Base-by-base conservation (phyloP, 2,888 invertebrate species). In the Ochropleura plecta region DNA sequence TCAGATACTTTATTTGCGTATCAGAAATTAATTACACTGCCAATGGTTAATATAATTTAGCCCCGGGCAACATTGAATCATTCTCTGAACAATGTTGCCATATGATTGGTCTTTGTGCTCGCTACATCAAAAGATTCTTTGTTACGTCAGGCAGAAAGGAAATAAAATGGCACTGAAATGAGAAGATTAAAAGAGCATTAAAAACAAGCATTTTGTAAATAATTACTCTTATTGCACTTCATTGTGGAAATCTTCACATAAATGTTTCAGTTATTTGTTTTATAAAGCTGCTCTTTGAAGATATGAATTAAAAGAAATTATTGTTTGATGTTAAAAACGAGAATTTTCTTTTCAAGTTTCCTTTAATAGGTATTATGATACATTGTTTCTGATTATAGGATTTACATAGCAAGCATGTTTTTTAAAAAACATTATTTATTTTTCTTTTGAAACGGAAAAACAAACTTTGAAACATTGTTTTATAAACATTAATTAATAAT, bases 201-300 rank as follows among this genome's bases (percentile, higher is more conserved):
- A 57, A 42, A 48, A 51, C 51, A 20, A 70, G 14, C 16, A 42
- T 57, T 59, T 60, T 44, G 4, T 53, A n/a, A 20, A 69, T 5
- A 46, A 62, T 12, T n/a, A 8, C 30, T 18, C 18, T n/a, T 44
- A 49, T 40, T 48, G 49, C 42, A 67, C 9, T 67, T 48, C 57
- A 76, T 30, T 63, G 12, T 44, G 16, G 9, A 53, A 53, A 53
- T 76, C 0, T 30, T 51, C 30, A 65, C 53, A 66, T 51, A 55
- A 79, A 80, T 57, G 20, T 44, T 59, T 42, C 44, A 65, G 20
- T 67, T 53, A 40, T 79, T 75, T 65, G 44, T 74, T 79, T 74
- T 55, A 5, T 40, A 12, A 53, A 48, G n/a, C 40, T 7, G 51
- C 40, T 63, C 63, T 79, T 78, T 76, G 48, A 67, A 59, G 46